Percentiles rank a stretch among this genome's conserved stretches.
Conservation (phyloP, 2,797 vertebrate species). For the Chanos chanos region DNA sequence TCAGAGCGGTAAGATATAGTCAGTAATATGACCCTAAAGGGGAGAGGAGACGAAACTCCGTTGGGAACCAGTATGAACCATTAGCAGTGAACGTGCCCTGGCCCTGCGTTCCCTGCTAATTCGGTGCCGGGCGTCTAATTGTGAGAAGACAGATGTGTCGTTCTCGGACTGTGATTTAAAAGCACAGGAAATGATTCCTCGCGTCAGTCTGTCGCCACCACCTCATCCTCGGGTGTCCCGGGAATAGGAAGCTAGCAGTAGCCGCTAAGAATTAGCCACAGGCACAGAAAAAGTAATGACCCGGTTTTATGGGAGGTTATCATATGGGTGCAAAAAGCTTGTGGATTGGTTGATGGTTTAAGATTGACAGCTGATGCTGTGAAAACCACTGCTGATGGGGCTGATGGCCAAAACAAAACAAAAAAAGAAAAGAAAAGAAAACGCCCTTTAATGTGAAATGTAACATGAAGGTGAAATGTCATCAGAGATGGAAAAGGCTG, state of each 20-base stretch:
- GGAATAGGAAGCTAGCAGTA: conserved; percentile 45
- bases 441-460: too few species aligned
- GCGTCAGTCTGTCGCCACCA: conserved; percentile 42
- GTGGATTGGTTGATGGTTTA: too few species aligned
- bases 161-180: conserved; percentile 37
- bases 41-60: conserved; percentile 47
- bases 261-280: conserved; percentile 50
- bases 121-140: not conserved
- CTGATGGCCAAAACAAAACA: too few species aligned
- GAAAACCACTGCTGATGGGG: too few species aligned
- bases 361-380: too few species aligned
- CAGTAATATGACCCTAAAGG: conserved; percentile 48
- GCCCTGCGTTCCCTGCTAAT: conserved; percentile 17
- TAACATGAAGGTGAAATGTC: too few species aligned
- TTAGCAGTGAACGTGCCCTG: conserved; percentile 37
- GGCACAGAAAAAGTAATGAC: conserved; percentile 44
- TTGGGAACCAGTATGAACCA: conserved; percentile 45
- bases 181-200: conserved; percentile 47
- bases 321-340: too few species aligned
- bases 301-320: conserved; percentile 48
- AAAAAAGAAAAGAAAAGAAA: too few species aligned
- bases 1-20: conserved; percentile 40
- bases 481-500: too few species aligned
- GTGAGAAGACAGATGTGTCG: conserved; percentile 30
- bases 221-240: conserved; percentile 36